Conservation (phyloP, 2,113 vertebrate genomes). For the Anolis carolinensis region DNA sequence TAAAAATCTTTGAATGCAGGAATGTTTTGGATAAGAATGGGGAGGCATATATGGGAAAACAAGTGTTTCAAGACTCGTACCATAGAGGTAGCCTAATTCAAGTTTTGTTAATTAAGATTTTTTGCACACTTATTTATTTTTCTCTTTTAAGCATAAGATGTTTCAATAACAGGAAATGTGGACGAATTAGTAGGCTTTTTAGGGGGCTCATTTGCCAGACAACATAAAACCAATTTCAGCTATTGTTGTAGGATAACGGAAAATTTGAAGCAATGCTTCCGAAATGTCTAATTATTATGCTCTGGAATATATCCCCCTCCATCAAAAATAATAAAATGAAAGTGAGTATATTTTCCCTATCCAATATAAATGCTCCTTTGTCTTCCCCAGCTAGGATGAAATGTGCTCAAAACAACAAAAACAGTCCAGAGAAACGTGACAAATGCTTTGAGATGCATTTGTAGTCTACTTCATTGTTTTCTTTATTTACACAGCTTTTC, state of each 20-base stretch:
- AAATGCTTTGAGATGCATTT: not conserved
- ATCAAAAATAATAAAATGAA: not conserved
- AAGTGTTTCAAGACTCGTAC: no score
- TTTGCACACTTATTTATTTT: no score
- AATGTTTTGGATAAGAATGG: no score
- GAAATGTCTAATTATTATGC: not conserved
- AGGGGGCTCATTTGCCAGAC: not conserved
- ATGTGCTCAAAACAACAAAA: not conserved
- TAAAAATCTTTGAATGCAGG: no score
- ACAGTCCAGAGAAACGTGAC: not conserved
- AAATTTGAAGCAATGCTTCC: not conserved
- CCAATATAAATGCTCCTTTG: not conserved
- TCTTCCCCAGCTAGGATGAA: not conserved
- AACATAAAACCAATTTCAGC: not conserved
- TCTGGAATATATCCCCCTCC: fast-evolving
- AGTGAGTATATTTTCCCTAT: not conserved
- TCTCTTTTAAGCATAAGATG: no score
- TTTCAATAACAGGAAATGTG: not conserved
- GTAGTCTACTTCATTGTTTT: fast-evolving
- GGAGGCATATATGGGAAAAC: no score
- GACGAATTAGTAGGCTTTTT: not conserved
- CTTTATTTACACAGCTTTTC: slow-evolving; percentile 35
- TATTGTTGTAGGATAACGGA: not conserved
- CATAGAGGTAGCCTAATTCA: no score
- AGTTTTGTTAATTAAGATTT: no score